phyloP scores from a whole-genome alignment of 2,113 vertebrate genomes.

The Ahaetulla prasina region DNA sequence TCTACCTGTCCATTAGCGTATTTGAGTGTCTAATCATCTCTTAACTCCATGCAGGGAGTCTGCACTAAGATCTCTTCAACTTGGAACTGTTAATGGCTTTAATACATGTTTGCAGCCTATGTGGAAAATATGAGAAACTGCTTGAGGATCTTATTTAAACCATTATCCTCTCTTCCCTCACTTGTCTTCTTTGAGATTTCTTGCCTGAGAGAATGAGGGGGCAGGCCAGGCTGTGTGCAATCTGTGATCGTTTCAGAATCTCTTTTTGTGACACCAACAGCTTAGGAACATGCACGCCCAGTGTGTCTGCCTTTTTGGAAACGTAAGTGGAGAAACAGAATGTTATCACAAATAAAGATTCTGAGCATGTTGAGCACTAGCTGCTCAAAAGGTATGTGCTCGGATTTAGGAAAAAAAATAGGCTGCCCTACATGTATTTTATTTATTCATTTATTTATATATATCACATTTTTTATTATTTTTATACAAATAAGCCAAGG shows the following conservation, averaged over 20 bases:
- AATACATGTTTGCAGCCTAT: constrained; percentile 35
- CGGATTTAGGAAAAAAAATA: not conserved
- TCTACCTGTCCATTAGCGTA: not conserved
- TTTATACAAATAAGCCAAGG: not conserved
- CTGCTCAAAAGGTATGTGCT: not conserved
- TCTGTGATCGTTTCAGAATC: constrained; percentile 55
- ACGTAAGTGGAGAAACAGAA: constrained; percentile 47
- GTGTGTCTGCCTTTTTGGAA: constrained; percentile 36
- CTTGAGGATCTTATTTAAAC: constrained; percentile 28
- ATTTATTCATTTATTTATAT: not conserved
- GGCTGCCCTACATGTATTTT: not conserved
- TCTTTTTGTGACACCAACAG: constrained; percentile 46
- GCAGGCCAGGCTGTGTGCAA: constrained; percentile 1
- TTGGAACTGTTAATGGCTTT: constrained; percentile 39
- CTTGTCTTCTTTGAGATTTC: constrained; percentile 35
- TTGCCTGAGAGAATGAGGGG: constrained; percentile 35
- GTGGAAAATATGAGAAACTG: constrained; percentile 13
- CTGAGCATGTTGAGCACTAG: constrained; percentile 17
- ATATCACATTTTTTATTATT: not conserved
- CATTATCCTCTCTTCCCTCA: not conserved
- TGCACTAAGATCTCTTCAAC: not conserved
- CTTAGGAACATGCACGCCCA: constrained; percentile 48
- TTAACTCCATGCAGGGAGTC: not conserved
- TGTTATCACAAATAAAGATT: constrained; percentile 42
- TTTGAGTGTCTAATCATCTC: not conserved